Conservation (phyloP, 2,888 invertebrate genomes). For the Resseliella maxima region DNA sequence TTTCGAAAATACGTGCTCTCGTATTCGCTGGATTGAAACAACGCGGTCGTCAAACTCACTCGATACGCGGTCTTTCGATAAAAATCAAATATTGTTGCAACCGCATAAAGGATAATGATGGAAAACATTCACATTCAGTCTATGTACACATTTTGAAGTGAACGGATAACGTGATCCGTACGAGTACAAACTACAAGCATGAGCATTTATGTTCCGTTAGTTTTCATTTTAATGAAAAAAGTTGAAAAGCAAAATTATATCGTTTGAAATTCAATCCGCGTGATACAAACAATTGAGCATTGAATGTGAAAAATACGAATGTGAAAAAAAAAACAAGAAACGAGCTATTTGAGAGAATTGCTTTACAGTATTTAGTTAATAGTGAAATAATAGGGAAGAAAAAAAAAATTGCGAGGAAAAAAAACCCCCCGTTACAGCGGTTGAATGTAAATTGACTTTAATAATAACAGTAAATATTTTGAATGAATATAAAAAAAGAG, state of each 20-base stretch:
- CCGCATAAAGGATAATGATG: conserved; percentile 51
- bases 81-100: conserved; percentile 43
- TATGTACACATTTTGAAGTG: conserved; percentile 30
- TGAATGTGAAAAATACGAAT: not conserved
- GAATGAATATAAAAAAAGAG: not conserved
- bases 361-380: conserved; percentile 18
- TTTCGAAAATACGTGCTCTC: conserved; percentile 15
- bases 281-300: conserved; percentile 30
- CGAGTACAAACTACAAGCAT: not conserved
- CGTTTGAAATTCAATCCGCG: conserved; percentile 9
- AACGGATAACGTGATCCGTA: conserved; percentile 1
- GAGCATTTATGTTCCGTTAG: not conserved
- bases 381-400: too few species aligned
- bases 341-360: not conserved
- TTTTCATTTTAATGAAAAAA: not conserved
- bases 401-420: not conserved
- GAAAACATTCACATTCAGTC: conserved; percentile 53
- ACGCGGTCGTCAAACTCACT: not conserved
- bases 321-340: not conserved
- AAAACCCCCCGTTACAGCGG: not conserved
- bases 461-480: conserved; percentile 35
- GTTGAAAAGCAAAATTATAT: too few species aligned
- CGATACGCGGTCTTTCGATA: not conserved
- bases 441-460: conserved; percentile 36
- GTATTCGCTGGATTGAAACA: not conserved